Evolutionary conservation across 2,797 vertebrate genomes (phyloP), one percentile per base, ranked within the genome.

Genomic region (Halcyon leucocephala): DNA sequence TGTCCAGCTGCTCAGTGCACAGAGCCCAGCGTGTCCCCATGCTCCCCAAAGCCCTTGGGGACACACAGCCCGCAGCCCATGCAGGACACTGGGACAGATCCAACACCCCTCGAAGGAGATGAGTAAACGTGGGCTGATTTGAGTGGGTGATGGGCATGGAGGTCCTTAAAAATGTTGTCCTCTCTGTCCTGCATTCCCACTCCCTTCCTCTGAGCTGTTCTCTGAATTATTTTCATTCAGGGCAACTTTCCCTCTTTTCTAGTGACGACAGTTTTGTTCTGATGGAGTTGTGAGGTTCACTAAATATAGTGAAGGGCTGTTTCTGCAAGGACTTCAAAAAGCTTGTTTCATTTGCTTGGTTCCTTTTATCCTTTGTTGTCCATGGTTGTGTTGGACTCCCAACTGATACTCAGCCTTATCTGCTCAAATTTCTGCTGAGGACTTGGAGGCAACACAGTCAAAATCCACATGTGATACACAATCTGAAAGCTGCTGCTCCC

Each of bases 311-410:
- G 95, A 97, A 93, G 89, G 95, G 92, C 94, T 97, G 80, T 69
- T 92, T 96, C 97, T 94, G 94, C 74, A 64, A 48, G 61, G 82
- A 86, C 96, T 97, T 98, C 97, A 97, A 97, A 98, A 96, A 94
- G 66, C 96, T 96, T 51, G 77, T 93, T 97, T 95, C 64, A 9
- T 96, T 97, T 94, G 72, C 96, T 93, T 93, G 77, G 18, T 51
- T 64, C 70, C 86, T 97, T 97, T 96, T 88, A 97, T 96, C 91
- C 96, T 97, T 97, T 96, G 93, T 91, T 97, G 91, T 93, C 78
- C 77, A 21, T 10, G 60, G 49, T 82, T 96, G 73, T 89, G 86
- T 74, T 39, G n/a, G 95, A 70, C 86, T 96, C 95, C 94, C 95
- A 91, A 15, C 89, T 85, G 96, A 80, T 96, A 64, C 71, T 79